Percentiles rank a stretch among this genome's conserved stretches.
phyloP scores from a whole-genome alignment of 2,797 vertebrate species.

The Bovichtus diacanthus region DNA sequence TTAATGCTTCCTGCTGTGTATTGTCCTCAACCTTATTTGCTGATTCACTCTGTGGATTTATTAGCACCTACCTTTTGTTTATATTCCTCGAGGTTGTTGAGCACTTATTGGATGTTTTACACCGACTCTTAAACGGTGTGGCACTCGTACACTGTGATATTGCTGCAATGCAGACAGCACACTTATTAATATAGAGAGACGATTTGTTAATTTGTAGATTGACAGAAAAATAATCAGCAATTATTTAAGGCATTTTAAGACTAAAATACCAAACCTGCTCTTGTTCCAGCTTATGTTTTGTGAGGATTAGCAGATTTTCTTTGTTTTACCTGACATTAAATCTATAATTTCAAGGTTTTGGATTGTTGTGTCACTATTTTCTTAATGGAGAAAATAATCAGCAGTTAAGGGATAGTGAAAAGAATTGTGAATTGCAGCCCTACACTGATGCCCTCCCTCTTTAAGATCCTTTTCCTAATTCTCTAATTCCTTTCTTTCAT shows the following conservation, averaged over 20 bases:
- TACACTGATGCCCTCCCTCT: neutral
- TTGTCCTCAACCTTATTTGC: constrained; percentile 21
- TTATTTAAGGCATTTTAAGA: neutral
- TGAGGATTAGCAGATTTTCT: neutral
- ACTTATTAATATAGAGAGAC: neutral
- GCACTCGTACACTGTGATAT: neutral
- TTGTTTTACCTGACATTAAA: neutral
- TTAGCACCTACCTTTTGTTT: constrained; percentile 9
- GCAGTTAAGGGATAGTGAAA: too few relatives aligned
- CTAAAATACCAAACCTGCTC: neutral
- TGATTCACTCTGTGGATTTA: constrained; percentile 24
- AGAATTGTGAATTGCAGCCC: neutral
- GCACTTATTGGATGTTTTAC: constrained; percentile 16
- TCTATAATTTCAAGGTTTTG: neutral
- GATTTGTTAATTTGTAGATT: neutral
- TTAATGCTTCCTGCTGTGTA: constrained; percentile 10
- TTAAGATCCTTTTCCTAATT: constrained; percentile 1
- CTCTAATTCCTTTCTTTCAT: constrained; percentile 14
- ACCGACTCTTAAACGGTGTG: constrained; percentile 16
- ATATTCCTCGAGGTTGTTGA: constrained; percentile 1
- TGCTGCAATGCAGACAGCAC: neutral
- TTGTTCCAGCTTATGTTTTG: neutral
- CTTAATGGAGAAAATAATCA: too few relatives aligned
- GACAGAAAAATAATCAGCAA: neutral
- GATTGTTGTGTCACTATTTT: too few relatives aligned